Evolutionary conservation across 2,797 vertebrate species (phyloP).

Genomic region (Tiaroga cobitis): DNA sequence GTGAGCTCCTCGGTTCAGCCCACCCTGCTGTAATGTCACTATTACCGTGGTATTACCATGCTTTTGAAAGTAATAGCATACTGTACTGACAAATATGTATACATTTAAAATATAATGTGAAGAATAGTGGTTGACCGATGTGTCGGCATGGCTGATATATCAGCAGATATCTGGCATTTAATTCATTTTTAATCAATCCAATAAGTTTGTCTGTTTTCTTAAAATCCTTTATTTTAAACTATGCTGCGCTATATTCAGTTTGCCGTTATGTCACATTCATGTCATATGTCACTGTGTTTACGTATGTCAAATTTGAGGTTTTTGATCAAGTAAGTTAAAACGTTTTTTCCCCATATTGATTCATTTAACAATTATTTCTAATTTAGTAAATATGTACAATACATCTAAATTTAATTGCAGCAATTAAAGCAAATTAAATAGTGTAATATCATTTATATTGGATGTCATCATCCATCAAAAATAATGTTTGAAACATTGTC

Average conservation of each 20-base stretch:
- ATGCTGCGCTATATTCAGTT: background rate
- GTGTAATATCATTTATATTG: background rate
- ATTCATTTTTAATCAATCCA: background rate
- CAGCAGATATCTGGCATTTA: background rate
- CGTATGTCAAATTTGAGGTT: background rate
- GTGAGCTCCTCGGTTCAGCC: background rate
- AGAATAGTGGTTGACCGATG: background rate
- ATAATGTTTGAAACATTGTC: background rate
- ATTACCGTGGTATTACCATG: background rate
- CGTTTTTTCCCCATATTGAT: too few relatives aligned
- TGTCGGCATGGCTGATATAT: too few relatives aligned
- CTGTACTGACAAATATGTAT: background rate
- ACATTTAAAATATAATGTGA: too few relatives aligned
- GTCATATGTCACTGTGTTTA: background rate
- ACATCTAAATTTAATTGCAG: background rate
- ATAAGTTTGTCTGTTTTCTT: background rate
- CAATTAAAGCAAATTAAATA: background rate
- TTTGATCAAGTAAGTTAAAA: background rate
- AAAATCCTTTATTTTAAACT: background rate
- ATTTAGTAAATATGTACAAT: background rate
- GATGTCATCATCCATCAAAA: background rate
- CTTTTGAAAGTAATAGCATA: too few relatives aligned
- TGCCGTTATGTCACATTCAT: background rate
- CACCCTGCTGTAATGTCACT: background rate
- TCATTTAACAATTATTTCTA: background rate